Evolutionary conservation across 2,797 vertebrate species (phyloP).

Genomic region (Silurus aristotelis): DNA sequence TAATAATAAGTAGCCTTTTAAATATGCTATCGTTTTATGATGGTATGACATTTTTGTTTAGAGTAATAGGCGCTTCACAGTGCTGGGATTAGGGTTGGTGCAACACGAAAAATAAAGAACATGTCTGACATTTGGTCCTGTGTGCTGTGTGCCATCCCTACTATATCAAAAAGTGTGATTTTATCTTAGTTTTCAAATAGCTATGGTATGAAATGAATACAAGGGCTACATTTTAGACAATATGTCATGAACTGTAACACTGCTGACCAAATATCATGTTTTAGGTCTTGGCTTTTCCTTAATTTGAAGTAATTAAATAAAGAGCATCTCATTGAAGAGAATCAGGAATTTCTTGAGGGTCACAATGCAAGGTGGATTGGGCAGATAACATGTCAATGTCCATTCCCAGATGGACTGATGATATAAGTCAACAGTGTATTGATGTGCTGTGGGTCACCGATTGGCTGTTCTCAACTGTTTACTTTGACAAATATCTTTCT

Average conservation of each 20-base stretch:
- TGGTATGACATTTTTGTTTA: no score
- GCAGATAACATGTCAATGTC: constrained; percentile 5
- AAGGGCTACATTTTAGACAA: no score
- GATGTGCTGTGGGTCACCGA: constrained; percentile 38
- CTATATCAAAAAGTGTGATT: neutral
- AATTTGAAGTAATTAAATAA: neutral
- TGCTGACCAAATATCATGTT: neutral
- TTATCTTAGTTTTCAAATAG: neutral
- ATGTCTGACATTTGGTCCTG: no score
- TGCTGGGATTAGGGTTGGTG: no score
- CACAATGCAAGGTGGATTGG: constrained; percentile 1
- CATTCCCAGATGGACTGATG: constrained; percentile 31
- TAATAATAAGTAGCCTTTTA: no score
- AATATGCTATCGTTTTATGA: no score
- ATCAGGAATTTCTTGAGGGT: neutral
- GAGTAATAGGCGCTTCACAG: no score
- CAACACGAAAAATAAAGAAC: no score
- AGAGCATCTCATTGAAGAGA: neutral
- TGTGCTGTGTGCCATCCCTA: no score
- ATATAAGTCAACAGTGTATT: constrained; percentile 42
- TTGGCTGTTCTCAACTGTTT: constrained; percentile 31
- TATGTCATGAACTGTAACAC: neutral
- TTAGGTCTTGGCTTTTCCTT: neutral
- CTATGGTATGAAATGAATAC: no score
- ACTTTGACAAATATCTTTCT: constrained; percentile 50